Evolutionary conservation across 1,140 invertebrate species (phyloP).

Genomic region (Macrobrachium rosenbergii): DNA sequence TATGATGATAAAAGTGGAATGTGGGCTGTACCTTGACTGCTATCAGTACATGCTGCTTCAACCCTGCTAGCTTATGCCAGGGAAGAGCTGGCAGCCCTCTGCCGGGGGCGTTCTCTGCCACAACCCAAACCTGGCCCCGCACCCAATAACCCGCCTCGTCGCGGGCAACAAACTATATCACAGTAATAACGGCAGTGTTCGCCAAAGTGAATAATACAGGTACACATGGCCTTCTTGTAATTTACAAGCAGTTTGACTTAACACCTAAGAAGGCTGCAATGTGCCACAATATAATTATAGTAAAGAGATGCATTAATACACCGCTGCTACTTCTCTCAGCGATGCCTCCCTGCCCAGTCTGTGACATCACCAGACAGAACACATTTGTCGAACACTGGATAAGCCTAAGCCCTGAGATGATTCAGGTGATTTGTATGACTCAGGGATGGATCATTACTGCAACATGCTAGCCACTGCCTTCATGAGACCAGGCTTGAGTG

Average conservation of each 20-base stretch:
- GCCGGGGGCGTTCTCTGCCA: slow-evolving; percentile 63
- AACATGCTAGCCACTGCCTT: slow-evolving; percentile 58
- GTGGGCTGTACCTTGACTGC: slow-evolving; percentile 59
- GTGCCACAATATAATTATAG: slow-evolving; percentile 37
- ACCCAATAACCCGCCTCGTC: slow-evolving; percentile 21
- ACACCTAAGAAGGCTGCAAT: slow-evolving; percentile 56
- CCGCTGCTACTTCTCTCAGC: slow-evolving; percentile 31
- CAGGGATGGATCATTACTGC: slow-evolving; percentile 63
- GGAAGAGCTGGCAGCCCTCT: slow-evolving; percentile 62
- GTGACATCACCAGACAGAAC: slow-evolving; percentile 39
- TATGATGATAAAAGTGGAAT: slow-evolving; percentile 60
- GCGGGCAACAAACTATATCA: slow-evolving; percentile 55
- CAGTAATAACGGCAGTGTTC: slow-evolving; percentile 64
- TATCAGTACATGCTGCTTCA: slow-evolving; percentile 27
- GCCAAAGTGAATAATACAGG: slow-evolving; percentile 52
- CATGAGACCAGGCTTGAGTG: slow-evolving; percentile 64
- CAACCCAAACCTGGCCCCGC: slow-evolving; percentile 64
- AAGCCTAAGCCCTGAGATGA: slow-evolving; percentile 56
- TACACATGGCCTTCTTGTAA: slow-evolving; percentile 49
- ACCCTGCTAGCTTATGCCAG: slow-evolving; percentile 46
- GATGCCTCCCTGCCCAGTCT: slow-evolving; percentile 44
- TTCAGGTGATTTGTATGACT: slow-evolving; percentile 57
- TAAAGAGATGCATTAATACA: slow-evolving; percentile 39
- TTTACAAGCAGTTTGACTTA: slow-evolving; percentile 47
- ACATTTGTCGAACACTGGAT: slow-evolving; percentile 59